Conservation (phyloP, 2,113 vertebrate genomes). For the Serranochromis macrocephalus region DNA sequence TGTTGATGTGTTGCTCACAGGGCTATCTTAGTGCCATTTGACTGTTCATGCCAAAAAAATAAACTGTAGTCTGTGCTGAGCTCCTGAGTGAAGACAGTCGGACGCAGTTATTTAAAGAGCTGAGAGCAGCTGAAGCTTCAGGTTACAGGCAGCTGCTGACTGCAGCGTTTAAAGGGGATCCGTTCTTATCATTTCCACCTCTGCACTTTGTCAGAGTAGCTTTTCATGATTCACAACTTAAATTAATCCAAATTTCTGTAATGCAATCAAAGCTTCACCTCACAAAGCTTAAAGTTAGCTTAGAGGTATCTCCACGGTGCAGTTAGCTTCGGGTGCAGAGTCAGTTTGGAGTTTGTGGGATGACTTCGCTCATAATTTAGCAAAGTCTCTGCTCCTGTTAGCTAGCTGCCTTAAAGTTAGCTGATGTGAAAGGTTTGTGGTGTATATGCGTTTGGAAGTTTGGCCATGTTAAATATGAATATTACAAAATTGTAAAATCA, state of each 20-base stretch:
- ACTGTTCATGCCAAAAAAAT: neutral
- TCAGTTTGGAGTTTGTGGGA: neutral
- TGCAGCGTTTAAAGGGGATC: neutral
- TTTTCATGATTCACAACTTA: neutral
- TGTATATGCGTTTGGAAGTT: neutral
- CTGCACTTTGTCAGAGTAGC: neutral
- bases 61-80: neutral
- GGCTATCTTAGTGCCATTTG: neutral
- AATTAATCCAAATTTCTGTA: neutral
- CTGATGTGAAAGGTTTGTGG: neutral
- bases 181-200: neutral
- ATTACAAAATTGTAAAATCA: neutral
- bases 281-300: rapidly evolving
- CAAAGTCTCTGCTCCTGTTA: neutral
- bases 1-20: neutral
- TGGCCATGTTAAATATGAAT: neutral
- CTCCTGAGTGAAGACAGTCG: neutral
- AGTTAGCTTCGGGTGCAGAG: rapidly evolving
- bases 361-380: neutral
- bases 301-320: neutral
- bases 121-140: neutral
- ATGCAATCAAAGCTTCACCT: neutral
- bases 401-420: neutral
- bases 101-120: neutral
- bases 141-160: neutral